A percentile compares a stretch with the other conserved stretches of the same genome.
Evolutionary conservation across 2,113 vertebrate genomes (phyloP).

Genomic region (Equus przewalskii): DNA sequence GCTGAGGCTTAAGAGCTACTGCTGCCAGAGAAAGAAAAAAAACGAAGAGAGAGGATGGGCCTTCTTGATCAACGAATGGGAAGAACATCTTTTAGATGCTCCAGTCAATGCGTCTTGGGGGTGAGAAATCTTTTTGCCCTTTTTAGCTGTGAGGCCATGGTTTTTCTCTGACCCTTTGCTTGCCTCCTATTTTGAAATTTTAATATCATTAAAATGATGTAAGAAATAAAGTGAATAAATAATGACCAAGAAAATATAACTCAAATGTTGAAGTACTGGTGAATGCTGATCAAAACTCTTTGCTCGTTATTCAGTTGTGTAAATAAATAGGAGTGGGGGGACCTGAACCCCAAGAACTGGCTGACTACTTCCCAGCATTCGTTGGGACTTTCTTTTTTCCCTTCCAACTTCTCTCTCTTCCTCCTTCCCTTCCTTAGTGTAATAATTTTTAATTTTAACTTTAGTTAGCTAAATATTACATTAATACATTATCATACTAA

Average conservation of each 20-base stretch:
- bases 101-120: not conserved
- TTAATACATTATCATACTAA: not conserved
- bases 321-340: not conserved
- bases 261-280: not conserved
- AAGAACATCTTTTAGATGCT: not conserved
- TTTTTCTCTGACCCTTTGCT: not conserved
- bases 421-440: not conserved
- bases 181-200: not conserved
- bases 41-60: not conserved
- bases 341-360: not conserved
- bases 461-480: not conserved
- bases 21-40: not conserved
- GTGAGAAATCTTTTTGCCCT: not conserved
- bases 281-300: not conserved
- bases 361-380: too few species aligned
- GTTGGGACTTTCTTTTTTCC: not conserved
- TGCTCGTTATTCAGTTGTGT: not conserved
- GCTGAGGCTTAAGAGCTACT: not conserved
- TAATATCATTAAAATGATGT: not conserved
- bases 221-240: not conserved
- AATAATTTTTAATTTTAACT: not conserved
- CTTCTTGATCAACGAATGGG: not conserved
- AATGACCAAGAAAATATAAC: constrained; percentile 9
- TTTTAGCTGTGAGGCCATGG: not conserved
- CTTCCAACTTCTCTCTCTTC: not conserved